A percentile compares a stretch with the other conserved stretches of the same genome.
Conservation (phyloP, 2,888 invertebrate species). For the Drosophila hawaiiensis region DNA sequence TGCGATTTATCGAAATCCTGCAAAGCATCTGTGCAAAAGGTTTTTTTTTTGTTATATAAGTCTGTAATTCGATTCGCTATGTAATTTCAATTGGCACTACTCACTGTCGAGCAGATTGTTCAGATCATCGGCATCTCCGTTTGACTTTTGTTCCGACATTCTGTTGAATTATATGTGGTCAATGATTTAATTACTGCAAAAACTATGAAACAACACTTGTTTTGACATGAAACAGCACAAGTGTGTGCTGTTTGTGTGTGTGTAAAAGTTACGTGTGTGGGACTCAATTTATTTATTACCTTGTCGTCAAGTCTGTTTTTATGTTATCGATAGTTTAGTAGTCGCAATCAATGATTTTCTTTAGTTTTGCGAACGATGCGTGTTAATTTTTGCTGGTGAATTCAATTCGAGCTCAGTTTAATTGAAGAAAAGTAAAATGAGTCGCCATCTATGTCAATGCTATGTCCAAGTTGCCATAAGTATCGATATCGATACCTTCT, state of each 20-base stretch:
- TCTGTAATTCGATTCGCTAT: not conserved
- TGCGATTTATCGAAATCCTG: slow-evolving; percentile 87
- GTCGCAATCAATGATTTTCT: not conserved
- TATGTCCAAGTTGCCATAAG: not conserved
- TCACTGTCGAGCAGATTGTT: slow-evolving; percentile 92
- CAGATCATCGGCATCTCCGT: slow-evolving; percentile 88
- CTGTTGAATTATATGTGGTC: slow-evolving; percentile 29
- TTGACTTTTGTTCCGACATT: slow-evolving; percentile 79
- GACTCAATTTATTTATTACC: slow-evolving; percentile 7
- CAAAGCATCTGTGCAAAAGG: slow-evolving; percentile 87
- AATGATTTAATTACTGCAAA: slow-evolving; percentile 41
- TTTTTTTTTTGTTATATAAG: slow-evolving; percentile 65
- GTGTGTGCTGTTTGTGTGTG: slow-evolving; percentile 1
- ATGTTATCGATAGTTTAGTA: slow-evolving; percentile 21
- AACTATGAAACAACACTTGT: slow-evolving; percentile 52
- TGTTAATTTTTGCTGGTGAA: not conserved
- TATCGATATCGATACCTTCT: slow-evolving; percentile 6
- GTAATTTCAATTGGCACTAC: slow-evolving; percentile 30
- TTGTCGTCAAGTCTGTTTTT: not conserved
- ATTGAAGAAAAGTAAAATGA: not conserved
- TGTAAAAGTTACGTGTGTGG: slow-evolving; percentile 22
- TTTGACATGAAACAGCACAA: slow-evolving; percentile 20
- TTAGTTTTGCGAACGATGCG: not conserved
- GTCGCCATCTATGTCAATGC: not conserved
- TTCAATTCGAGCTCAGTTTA: not conserved